Percentiles rank a stretch among this genome's conserved stretches.
These are phyloP conservation scores for Spilosoma lubricipeda DNA, from an alignment of 2,888 invertebrate species.

Conservation along the genomic window DNA sequence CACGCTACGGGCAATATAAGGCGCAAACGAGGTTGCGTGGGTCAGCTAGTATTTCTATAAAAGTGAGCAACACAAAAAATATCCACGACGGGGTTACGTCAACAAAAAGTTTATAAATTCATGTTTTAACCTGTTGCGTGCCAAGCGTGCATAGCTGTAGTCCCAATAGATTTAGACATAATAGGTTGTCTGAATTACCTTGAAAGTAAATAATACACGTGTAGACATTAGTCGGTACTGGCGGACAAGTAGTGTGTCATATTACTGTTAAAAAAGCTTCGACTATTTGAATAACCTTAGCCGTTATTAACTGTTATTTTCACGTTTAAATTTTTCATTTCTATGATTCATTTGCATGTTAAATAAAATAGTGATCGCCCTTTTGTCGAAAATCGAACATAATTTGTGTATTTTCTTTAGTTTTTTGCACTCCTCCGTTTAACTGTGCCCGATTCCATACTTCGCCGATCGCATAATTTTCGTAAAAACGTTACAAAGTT, in stretches of 20 bases:
- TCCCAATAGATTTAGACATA: constrained; percentile 34
- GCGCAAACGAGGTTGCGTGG: too few relatives aligned
- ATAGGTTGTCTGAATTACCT: constrained; percentile 20
- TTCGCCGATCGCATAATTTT: too few relatives aligned
- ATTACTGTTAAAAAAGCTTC: neutral
- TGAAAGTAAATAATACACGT: constrained; percentile 1
- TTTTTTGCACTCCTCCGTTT: too few relatives aligned
- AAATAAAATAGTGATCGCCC: too few relatives aligned
- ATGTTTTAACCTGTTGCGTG: constrained; percentile 43
- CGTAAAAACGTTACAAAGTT: too few relatives aligned
- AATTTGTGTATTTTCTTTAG: too few relatives aligned
- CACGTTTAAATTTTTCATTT: neutral
- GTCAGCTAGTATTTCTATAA: too few relatives aligned
- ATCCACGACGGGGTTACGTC: constrained; percentile 19
- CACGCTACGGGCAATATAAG: too few relatives aligned
- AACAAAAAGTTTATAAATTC: constrained; percentile 8
- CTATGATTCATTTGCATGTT: neutral
- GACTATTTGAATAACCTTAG: neutral
- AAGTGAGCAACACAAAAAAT: neutral
- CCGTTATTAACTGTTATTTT: neutral
- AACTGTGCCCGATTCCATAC: too few relatives aligned
- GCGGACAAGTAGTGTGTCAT: neutral
- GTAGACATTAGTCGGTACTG: constrained; percentile 7
- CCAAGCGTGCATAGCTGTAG: constrained; percentile 21
- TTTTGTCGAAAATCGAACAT: too few relatives aligned